Base-by-base conservation (phyloP, 2,888 invertebrate species). In the Hoplodrina ambigua region DNA sequence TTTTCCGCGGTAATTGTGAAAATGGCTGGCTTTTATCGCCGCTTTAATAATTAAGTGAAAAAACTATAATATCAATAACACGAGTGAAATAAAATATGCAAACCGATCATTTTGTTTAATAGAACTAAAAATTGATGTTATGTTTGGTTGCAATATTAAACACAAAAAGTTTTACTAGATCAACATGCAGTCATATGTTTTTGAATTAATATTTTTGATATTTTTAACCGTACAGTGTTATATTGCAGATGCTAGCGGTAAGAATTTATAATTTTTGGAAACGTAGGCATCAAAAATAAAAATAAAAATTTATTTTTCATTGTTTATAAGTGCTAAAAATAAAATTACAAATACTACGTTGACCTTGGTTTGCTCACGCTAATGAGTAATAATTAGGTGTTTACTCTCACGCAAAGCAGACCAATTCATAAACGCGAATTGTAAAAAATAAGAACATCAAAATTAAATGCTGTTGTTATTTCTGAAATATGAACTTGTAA, bases 1-100 rank as follows among this genome's bases (percentile, higher is more conserved):
- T 91, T 91, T 89, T 83, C 83, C 80, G 87, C 85, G 84, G 86
- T 83, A 85, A 86, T 83, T 86, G 85, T 75, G 82, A 86, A 85
- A 83, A 86, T 84, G 83, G 78, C 74, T 66, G 69, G 65, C 55
- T 69, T 66, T 54, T 63, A 78, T 54, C 71, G 65, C 71, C 55
- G 58, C 65, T 55, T 72, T 67, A 73, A 63, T 75, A 71, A 72
- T 73, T 78, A 78, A 73, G 61, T 70, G 55, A 68, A 71, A 73
- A 65, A 77, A 75, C 49, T 78, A 66, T 62, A 61, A 56, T 71
- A 81, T 56, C 15, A 69, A 49, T 59, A 50, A 67, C 5, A 33
- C 15, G 53, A 37, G 76, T 58, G 60, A 8, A 61, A 53, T 57
- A 54, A 56, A 64, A 46, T 50, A 61, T 58, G 57, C n/a, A 53